Percentiles rank a stretch among this genome's conserved stretches.
Conservation (phyloP, 2,113 vertebrate genomes). For the Daubentonia madagascariensis region DNA sequence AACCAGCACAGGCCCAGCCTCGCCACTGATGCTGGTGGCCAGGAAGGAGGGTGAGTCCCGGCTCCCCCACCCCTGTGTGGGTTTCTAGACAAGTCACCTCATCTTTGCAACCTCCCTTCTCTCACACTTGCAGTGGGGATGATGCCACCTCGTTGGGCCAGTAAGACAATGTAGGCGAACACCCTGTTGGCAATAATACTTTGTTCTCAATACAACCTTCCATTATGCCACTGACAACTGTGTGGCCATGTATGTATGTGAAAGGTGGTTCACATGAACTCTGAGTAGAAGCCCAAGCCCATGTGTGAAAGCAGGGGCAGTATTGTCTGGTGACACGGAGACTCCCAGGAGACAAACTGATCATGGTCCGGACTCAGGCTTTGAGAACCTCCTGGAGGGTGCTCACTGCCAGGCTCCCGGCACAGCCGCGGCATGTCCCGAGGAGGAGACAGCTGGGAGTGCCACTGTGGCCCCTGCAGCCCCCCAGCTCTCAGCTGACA, state of each 20-base stretch:
- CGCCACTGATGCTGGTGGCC: background rate
- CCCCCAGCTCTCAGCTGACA: background rate
- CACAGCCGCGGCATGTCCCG: no score
- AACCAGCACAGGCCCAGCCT: fast-evolving
- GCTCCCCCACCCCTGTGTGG: background rate
- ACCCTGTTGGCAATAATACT: background rate
- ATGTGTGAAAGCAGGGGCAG: background rate
- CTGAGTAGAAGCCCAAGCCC: background rate
- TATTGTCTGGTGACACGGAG: fast-evolving
- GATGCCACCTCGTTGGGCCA: no score
- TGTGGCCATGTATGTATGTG: fast-evolving
- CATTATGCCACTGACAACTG: no score
- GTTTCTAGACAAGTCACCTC: background rate
- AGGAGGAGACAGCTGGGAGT: no score
- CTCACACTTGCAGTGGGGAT: background rate
- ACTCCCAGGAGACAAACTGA: background rate
- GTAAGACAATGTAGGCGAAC: background rate
- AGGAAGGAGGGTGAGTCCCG: background rate
- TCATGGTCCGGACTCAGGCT: background rate
- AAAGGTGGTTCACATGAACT: fast-evolving
- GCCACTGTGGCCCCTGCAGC: no score
- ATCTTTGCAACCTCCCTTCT: background rate
- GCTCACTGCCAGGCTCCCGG: no score
- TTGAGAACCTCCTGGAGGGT: no score
- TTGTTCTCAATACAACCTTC: background rate